phyloP scores from a whole-genome alignment of 1,140 invertebrate species.

The Psix sp. region DNA sequence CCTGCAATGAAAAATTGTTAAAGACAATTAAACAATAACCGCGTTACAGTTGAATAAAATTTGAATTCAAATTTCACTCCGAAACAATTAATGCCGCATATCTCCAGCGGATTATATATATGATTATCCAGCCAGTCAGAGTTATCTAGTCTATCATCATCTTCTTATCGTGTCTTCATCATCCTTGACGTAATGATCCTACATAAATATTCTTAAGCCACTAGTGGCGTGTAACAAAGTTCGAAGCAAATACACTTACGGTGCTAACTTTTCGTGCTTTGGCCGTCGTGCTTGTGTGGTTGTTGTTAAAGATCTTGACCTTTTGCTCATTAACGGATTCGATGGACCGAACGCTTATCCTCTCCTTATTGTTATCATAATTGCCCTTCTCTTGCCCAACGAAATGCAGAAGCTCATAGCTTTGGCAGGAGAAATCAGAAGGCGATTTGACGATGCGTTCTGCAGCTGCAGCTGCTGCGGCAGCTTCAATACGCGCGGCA shows the following conservation, averaged over 20 bases:
- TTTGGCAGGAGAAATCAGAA: slow-evolving; percentile 91
- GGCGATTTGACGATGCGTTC: slow-evolving; percentile 87
- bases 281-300: slow-evolving; percentile 77
- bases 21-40: no score
- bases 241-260: slow-evolving; percentile 80
- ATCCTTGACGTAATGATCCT: no score
- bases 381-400: slow-evolving; percentile 90
- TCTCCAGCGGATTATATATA: no score
- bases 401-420: slow-evolving; percentile 87
- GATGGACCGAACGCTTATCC: slow-evolving; percentile 91
- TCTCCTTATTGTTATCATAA: slow-evolving; percentile 92
- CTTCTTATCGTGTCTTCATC: no score
- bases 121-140: no score
- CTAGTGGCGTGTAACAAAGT: no score
- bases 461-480: slow-evolving; percentile 78
- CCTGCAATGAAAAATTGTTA: no score
- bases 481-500: slow-evolving; percentile 79
- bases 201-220: no score
- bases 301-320: slow-evolving; percentile 77
- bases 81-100: no score
- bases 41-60: no score
- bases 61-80: no score
- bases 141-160: no score
- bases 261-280: slow-evolving; percentile 93
- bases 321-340: slow-evolving; percentile 92